These are phyloP conservation scores for Lutraria lutraria DNA, from an alignment of 2,888 invertebrate genomes.

Conservation along the genomic window DNA sequence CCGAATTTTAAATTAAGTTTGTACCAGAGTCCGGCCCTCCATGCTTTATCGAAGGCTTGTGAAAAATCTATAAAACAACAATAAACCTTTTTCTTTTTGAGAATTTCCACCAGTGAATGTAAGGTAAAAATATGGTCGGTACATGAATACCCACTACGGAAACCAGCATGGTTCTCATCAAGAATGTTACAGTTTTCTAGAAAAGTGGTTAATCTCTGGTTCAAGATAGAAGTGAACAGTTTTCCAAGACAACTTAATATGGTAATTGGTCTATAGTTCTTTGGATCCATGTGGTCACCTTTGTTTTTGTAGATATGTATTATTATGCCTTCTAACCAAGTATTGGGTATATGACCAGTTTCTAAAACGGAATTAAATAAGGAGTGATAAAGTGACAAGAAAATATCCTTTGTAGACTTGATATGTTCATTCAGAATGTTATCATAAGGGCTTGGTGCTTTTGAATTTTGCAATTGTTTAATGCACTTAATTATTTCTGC, in stretches of 20 bases:
- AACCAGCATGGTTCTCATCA: constrained; percentile 33
- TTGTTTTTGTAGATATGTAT: constrained; percentile 53
- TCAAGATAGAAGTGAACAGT: constrained; percentile 45
- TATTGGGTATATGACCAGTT: constrained; percentile 39
- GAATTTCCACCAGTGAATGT: too few relatives aligned
- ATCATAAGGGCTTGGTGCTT: constrained; percentile 20
- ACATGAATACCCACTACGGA: too few relatives aligned
- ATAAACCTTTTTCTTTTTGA: too few relatives aligned
- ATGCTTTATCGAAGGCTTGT: too few relatives aligned
- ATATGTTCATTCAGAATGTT: constrained; percentile 40
- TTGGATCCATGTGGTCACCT: constrained; percentile 7
- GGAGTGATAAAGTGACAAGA: constrained; percentile 18
- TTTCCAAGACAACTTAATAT: too few relatives aligned
- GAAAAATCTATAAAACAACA: too few relatives aligned
- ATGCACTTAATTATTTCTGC: constrained; percentile 30
- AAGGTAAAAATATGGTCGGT: too few relatives aligned
- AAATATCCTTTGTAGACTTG: neutral
- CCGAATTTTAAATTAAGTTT: too few relatives aligned
- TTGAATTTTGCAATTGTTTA: neutral
- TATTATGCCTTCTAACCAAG: constrained; percentile 42
- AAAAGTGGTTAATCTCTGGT: too few relatives aligned
- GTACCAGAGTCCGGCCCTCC: too few relatives aligned
- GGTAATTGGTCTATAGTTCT: constrained; percentile 51
- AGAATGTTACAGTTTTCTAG: constrained; percentile 38
- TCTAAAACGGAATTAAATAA: constrained; percentile 45